Evolutionary conservation across 2,888 invertebrate genomes (phyloP).

Genomic region (Anthrax anthrax): DNA sequence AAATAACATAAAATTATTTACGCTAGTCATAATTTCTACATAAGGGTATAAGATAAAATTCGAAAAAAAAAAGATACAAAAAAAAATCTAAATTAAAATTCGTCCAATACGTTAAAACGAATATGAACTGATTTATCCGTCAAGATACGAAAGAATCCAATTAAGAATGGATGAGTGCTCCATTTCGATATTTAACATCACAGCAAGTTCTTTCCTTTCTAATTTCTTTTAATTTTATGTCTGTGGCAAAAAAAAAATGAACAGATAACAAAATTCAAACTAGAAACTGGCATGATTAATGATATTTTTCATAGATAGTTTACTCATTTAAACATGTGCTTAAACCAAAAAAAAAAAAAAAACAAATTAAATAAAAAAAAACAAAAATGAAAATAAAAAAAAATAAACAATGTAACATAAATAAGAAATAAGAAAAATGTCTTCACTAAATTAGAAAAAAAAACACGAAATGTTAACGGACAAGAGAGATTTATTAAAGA

Average conservation of each 20-base stretch:
- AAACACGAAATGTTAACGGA: slow-evolving; percentile 1
- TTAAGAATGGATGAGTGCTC: background rate
- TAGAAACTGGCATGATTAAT: slow-evolving; percentile 1
- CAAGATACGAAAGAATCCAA: background rate
- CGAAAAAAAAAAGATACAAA: background rate
- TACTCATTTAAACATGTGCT: background rate
- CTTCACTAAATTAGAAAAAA: no score
- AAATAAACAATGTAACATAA: background rate
- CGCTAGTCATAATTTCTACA: no score
- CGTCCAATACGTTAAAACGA: background rate
- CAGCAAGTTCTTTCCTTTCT: background rate
- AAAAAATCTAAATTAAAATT: background rate
- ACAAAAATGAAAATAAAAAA: background rate
- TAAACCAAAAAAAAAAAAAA: background rate
- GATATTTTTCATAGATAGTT: slow-evolving; percentile 1
- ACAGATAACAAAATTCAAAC: background rate
- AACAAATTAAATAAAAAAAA: background rate
- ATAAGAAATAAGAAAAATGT: no score
- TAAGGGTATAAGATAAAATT: background rate
- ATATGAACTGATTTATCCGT: background rate
- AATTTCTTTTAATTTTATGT: no score
- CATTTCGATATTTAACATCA: background rate
- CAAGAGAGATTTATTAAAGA: background rate
- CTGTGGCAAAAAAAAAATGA: no score
- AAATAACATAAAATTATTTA: no score